phyloP scores from a whole-genome alignment of 2,797 vertebrate species.

The Lithobates pipiens region DNA sequence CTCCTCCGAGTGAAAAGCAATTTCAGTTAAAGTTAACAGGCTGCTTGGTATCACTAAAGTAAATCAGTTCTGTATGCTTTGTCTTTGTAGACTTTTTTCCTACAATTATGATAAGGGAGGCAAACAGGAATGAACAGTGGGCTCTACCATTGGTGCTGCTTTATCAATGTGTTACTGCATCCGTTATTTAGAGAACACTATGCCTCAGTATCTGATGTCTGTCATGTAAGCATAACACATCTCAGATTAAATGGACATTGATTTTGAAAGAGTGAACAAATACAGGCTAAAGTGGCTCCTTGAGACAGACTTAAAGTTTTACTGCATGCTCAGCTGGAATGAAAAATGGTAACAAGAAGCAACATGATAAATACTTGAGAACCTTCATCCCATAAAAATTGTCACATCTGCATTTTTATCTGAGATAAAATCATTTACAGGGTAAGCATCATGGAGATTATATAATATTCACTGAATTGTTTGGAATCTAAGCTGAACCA shows the following conservation, averaged over 20 bases:
- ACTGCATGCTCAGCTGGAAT: background rate
- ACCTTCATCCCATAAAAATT: background rate
- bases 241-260: conserved; percentile 69
- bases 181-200: conserved; percentile 65
- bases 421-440: background rate
- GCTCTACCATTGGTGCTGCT: conserved; percentile 66
- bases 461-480: no score
- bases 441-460: background rate
- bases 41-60: conserved; percentile 64
- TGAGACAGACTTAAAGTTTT: conserved; percentile 52
- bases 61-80: conserved; percentile 65
- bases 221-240: conserved; percentile 62
- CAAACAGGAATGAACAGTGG: conserved; percentile 66
- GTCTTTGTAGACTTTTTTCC: conserved; percentile 65
- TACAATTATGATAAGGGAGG: conserved; percentile 69
- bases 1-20: conserved; percentile 59
- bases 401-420: background rate
- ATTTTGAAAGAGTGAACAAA: conserved; percentile 67
- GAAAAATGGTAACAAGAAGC: background rate
- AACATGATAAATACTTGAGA: background rate
- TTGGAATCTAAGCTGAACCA: no score
- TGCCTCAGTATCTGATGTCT: conserved; percentile 58
- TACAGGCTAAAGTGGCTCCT: conserved; percentile 70
- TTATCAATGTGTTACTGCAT: conserved; percentile 54
- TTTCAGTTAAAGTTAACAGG: conserved; percentile 67